Percentiles rank a stretch among this genome's conserved stretches.
Evolutionary conservation across 2,888 invertebrate genomes (phyloP).

Genomic region (Drosophila austrosaltans): DNA sequence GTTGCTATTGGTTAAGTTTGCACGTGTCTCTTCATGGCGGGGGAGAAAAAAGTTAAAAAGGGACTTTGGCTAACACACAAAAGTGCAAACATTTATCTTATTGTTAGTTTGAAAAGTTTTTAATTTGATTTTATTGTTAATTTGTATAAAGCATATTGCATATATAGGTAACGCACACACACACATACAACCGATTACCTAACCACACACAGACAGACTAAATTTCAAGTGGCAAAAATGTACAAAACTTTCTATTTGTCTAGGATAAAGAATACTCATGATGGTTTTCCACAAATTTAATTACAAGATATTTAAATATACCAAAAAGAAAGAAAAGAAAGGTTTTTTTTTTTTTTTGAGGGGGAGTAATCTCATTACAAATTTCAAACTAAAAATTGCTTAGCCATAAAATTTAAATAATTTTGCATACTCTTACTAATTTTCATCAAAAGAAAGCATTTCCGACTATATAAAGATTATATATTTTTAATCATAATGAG

Average conservation of each 20-base stretch:
- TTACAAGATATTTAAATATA: constrained; percentile 1
- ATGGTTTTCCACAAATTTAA: constrained; percentile 13
- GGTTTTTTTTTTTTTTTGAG: too few species aligned
- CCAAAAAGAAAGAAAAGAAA: not conserved
- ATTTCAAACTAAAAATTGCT: too few species aligned
- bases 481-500: too few species aligned
- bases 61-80: not conserved
- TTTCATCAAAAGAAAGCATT: too few species aligned
- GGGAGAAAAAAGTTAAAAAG: not conserved
- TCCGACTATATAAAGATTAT: too few species aligned
- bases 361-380: too few species aligned
- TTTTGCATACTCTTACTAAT: too few species aligned
- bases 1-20: not conserved
- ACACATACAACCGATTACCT: not conserved
- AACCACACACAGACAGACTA: not conserved
- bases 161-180: constrained; percentile 19
- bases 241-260: constrained; percentile 1
- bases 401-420: too few species aligned
- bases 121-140: constrained; percentile 49
- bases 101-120: not conserved
- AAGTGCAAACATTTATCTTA: constrained; percentile 7
- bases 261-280: constrained; percentile 1
- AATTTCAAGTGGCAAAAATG: not conserved
- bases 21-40: not conserved
- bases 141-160: constrained; percentile 33